A percentile compares a stretch with the other conserved stretches of the same genome.
phyloP scores from a whole-genome alignment of 1,140 invertebrate species.

The Drosophila takahashii region DNA sequence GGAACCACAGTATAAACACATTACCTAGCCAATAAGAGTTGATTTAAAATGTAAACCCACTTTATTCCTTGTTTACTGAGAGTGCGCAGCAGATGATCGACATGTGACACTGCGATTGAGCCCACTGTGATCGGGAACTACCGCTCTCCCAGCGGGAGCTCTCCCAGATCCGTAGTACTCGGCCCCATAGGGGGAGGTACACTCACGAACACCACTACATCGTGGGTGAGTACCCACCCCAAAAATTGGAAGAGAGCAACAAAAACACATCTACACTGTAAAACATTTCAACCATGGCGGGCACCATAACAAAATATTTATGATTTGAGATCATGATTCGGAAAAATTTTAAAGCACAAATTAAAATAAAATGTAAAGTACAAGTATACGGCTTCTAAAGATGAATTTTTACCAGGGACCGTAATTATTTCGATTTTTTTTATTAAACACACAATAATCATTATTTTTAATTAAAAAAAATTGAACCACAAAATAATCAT shows the following conservation, averaged over 20 bases:
- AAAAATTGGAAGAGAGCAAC: slow-evolving; percentile 37
- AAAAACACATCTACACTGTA: slow-evolving; percentile 17
- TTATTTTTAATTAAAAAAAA: too few species aligned
- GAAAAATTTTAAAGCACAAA: too few species aligned
- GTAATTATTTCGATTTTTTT: too few species aligned
- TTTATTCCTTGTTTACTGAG: not conserved
- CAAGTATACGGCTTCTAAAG: too few species aligned
- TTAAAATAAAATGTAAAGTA: too few species aligned
- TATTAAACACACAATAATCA: too few species aligned
- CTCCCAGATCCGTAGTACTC: slow-evolving; percentile 20
- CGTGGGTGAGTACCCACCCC: slow-evolving; percentile 60
- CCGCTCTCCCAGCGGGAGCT: slow-evolving; percentile 37
- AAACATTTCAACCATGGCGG: not conserved
- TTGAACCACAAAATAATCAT: too few species aligned
- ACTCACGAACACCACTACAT: slow-evolving; percentile 2
- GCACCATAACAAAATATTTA: too few species aligned
- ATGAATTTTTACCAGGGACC: too few species aligned
- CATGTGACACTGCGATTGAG: slow-evolving; percentile 10
- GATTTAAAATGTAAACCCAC: slow-evolving; percentile 1
- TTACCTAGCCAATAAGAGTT: slow-evolving; percentile 14
- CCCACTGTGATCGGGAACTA: slow-evolving; percentile 39
- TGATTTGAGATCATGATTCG: not conserved
- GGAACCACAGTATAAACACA: not conserved
- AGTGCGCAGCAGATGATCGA: slow-evolving; percentile 18
- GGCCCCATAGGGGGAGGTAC: slow-evolving; percentile 31